Evolutionary conservation across 1,140 invertebrate genomes (phyloP), one percentile per base, ranked within the genome.

Genomic region (Drosophila arawakana): DNA sequence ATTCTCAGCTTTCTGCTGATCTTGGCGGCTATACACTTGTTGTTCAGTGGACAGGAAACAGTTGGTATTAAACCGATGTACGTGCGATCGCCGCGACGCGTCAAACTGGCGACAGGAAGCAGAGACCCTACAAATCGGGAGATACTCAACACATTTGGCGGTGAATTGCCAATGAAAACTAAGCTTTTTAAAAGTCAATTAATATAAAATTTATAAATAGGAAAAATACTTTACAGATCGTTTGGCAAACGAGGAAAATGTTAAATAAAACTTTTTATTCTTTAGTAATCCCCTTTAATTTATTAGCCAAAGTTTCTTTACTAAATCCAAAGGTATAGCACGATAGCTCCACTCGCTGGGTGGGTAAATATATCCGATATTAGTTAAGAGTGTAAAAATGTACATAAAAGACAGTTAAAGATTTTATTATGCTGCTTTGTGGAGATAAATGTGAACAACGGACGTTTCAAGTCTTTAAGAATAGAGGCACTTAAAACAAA

Each of bases 1-100:
- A 41, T 13, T 52, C 52, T 68, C 15, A 11, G 25, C 4, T 66
- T 41, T 41, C 30, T 21, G 4, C 37, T 77, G 63, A 76, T 78
- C 78, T 80, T 77, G 78, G 54, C 15, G 18, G 50, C 30, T 35
- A 13, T 50, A 30, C 81, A 83, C 81, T 75, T 61, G 50, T 43
- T 57, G 68, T 78, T 78, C 70, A 77, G 74, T 77, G 78, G 78
- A 70, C 83, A 89, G 83, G 83, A 88, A 88, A 89, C 81, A 60
- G 80, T 84, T 83, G 73, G 83, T 80, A 83, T 89, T 89, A 72
- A 72, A 25, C 83, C 69, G 50, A 30, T 30, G 72, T 76, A 82
- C 73, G 61, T 78, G 66, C 34, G 46, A 86, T 47, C 68, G 65
- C 68, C 71, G 44, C 34, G 62, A 65, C 55, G 49, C 65, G 47